Evolutionary conservation across 2,113 vertebrate genomes (phyloP).

Genomic region (Oryzias curvinotus): DNA sequence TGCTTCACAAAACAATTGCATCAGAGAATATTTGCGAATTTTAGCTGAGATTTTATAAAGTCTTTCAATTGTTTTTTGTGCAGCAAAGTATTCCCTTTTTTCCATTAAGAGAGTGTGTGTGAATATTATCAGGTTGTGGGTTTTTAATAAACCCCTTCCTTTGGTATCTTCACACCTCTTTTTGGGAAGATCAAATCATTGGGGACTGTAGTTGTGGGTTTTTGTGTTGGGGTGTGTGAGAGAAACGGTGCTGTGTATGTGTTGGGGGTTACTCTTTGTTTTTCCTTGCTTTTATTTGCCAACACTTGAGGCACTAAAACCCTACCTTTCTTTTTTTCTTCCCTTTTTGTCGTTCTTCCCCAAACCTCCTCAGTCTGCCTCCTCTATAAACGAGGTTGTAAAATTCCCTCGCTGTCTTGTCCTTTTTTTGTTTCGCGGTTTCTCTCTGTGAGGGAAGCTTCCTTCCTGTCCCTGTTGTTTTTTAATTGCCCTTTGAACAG

Average conservation of each 20-base stretch:
- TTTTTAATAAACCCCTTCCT: conserved; percentile 21
- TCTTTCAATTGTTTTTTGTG: background rate
- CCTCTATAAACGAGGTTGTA: conserved; percentile 72
- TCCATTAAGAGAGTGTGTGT: background rate
- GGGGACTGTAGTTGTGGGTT: conserved; percentile 25
- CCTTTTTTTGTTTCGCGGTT: conserved; percentile 20
- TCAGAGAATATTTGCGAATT: no score
- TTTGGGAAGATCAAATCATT: conserved; percentile 21
- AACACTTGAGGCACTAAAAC: conserved; percentile 58
- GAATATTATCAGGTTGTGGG: conserved; percentile 30
- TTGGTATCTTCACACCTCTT: conserved; percentile 59
- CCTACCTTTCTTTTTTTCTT: conserved; percentile 40
- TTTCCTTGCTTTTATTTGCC: conserved; percentile 58
- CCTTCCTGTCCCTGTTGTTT: conserved; percentile 68
- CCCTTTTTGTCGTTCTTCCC: conserved; percentile 35
- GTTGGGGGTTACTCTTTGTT: conserved; percentile 64
- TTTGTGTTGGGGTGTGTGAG: conserved; percentile 30
- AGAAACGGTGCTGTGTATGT: conserved; percentile 39
- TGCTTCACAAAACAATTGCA: no score
- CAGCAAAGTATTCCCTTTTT: background rate
- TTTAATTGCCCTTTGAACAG: conserved; percentile 66
- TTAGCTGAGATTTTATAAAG: background rate
- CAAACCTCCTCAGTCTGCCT: conserved; percentile 57
- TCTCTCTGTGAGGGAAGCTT: conserved; percentile 65
- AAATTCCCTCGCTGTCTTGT: conserved; percentile 57